Base-by-base conservation (phyloP, 2,113 vertebrate species). In the Glaucomys volans region DNA sequence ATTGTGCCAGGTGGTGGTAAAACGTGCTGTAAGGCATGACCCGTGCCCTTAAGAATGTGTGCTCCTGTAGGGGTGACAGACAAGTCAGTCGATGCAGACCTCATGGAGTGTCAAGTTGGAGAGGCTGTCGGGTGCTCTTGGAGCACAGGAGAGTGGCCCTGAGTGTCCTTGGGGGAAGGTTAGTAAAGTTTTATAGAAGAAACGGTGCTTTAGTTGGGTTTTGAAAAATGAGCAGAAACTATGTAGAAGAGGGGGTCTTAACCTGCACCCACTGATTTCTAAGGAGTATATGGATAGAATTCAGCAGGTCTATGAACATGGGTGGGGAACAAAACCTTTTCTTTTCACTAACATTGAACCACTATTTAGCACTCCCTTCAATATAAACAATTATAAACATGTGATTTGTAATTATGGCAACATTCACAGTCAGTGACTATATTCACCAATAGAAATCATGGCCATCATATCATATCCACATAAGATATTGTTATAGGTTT, bases 261-360 rank as follows among this genome's bases (percentile, higher is more conserved):
- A 72, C 44, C 1, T 82, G 74, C 6, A 92, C 66, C 64, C 44
- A 76, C 71, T 40, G 64, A 87, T 83, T 92, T 20, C 59, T 52
- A 82, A 82, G 69, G 20, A 86, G 20, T 74, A 37, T 9, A 44
- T n/a, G 32, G 75, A 84, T 3, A 94, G 59, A 85, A n/a, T 85
- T 57, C 35, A n/a, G 35, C 71, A 69, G 10, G 16, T 91, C 37
- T 57, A 1, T 92, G 85, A 95, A 87, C 37, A 47, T 77, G 71
- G 37, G 87, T 59, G 4, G 62, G 24, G 42, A 52, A 37, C 54
- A 91, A 80, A 91, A 57, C 3, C 8, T 7, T 20, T 83, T 66
- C 74, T 8, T 89, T 97, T 95, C 62, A 77, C 37, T 85, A 95
- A 64, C 47, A 87, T 5, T 59, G n/a, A 87, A 81, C 50, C 22